Conservation (phyloP, 1,140 invertebrate species). For the Achatina immaculata region DNA sequence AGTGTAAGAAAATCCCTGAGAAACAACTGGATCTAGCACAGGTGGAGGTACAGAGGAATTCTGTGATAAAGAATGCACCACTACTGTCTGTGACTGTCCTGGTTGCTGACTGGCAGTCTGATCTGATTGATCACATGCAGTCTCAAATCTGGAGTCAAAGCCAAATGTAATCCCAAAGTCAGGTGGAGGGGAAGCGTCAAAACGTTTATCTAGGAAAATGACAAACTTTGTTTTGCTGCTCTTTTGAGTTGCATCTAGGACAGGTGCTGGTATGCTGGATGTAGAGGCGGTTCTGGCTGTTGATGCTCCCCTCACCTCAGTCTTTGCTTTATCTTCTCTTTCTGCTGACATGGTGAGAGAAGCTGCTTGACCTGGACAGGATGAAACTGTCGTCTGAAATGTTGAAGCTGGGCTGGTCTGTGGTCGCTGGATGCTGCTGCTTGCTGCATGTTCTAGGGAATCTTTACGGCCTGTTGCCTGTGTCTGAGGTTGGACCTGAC, state of each 20-base stretch:
- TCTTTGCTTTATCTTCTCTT: too few species aligned
- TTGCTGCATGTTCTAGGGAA: background rate
- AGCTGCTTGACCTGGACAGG: background rate
- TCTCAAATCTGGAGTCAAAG: conserved; percentile 31
- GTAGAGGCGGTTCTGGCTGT: too few species aligned
- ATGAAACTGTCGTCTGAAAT: background rate
- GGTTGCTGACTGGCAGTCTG: background rate
- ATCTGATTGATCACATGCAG: background rate
- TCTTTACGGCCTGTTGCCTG: too few species aligned
- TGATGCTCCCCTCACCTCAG: too few species aligned
- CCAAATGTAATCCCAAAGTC: conserved; percentile 37
- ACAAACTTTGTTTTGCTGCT: conserved; percentile 22
- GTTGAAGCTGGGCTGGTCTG: background rate
- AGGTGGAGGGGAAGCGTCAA: background rate
- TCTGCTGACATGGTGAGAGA: too few species aligned
- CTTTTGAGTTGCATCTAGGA: background rate
- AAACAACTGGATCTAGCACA: background rate
- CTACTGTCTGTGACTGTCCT: background rate
- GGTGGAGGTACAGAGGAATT: background rate
- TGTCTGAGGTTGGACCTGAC: too few species aligned
- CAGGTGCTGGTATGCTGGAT: too few species aligned
- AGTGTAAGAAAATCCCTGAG: background rate
- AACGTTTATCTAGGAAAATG: conserved; percentile 28
- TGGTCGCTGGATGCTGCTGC: background rate
- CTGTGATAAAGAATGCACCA: background rate